Base-by-base conservation (phyloP, 2,113 vertebrate species). In the Etia nguti region DNA sequence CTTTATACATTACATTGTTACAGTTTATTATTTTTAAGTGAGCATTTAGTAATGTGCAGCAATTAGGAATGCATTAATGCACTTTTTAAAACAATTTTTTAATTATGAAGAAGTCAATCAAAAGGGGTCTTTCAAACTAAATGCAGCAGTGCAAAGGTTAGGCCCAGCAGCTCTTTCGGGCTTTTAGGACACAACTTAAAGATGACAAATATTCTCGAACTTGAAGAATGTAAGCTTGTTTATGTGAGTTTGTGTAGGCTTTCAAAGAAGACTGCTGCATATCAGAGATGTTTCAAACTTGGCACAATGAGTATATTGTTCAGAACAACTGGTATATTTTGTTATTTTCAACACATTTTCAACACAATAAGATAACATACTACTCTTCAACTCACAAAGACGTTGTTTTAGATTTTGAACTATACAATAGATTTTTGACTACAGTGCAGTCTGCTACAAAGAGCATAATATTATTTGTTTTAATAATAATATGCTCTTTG, bases 81-180 rank as follows among this genome's bases (percentile, higher is more conserved):
- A 65, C 60, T 65, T 65, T 65, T 65, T 65, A 65, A 65, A 65
- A 65, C 34, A 8, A 12, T n/a, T 8, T 8, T 38, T 13, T 38
- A 34, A 34, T 34, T 8, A 34, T 8, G 34, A 34, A 34, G 34
- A 34, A 34, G 34, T 8, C 34, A 2, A 8, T 34, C 7, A 34
- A 2, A 34, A 34, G 34, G 2, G 34, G 34, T 7, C 2, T 34
- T 34, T 34, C 6, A 8, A 62, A 22, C 34, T 38, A 38, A 65
- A 65, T 22, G 34, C 60, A 65, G 60, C 60, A n/a, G 20, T 65
- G 60, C 18, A n/a, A 65, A 65, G 20, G 31, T 65, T 38, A 75
- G 70, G 43, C 70, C 68, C 41, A 10, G 68, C 22, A 73, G 68
- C 22, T 43, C 12, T 48, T 46, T 48, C 15, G 6, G 48, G 48